A percentile compares a stretch with the other conserved stretches of the same genome.
Conservation (phyloP, 2,797 vertebrate genomes). For the Halcyon chelicuti region DNA sequence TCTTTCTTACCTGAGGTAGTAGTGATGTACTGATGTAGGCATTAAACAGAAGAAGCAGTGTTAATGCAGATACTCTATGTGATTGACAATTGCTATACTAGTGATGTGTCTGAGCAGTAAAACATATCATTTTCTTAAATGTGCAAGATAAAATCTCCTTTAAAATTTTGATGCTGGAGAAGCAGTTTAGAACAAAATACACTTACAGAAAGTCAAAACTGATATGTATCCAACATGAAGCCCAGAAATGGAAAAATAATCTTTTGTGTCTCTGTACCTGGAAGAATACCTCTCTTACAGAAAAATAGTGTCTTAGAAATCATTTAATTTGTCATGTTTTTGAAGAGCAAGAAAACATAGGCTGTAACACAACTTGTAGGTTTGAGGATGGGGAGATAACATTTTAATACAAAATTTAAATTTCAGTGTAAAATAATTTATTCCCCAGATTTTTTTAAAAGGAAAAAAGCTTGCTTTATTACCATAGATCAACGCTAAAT, state of each 20-base stretch:
- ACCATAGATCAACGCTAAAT: not conserved
- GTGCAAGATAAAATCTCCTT: not conserved
- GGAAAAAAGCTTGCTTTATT: not conserved
- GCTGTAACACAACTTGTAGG: not conserved
- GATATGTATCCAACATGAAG: not conserved
- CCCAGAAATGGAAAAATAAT: not conserved
- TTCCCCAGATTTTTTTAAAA: not conserved
- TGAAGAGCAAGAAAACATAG: not conserved
- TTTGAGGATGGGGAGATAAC: not conserved
- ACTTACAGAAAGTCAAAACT: not conserved
- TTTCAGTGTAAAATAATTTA: not conserved
- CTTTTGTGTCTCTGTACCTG: not conserved
- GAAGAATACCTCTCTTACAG: not conserved
- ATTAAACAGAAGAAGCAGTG: not conserved
- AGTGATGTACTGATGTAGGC: not conserved
- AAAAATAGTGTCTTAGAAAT: not conserved
- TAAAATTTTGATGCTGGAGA: not conserved
- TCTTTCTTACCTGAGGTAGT: not conserved
- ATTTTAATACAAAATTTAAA: not conserved
- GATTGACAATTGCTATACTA: not conserved
- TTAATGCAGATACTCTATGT: conserved; percentile 8
- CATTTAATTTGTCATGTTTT: not conserved
- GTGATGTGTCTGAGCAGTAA: not conserved
- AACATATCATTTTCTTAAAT: not conserved
- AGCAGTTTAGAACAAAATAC: not conserved